These are phyloP conservation scores for Microctonus brassicae DNA, from an alignment of 2,888 invertebrate species.

Conservation along the genomic window DNA sequence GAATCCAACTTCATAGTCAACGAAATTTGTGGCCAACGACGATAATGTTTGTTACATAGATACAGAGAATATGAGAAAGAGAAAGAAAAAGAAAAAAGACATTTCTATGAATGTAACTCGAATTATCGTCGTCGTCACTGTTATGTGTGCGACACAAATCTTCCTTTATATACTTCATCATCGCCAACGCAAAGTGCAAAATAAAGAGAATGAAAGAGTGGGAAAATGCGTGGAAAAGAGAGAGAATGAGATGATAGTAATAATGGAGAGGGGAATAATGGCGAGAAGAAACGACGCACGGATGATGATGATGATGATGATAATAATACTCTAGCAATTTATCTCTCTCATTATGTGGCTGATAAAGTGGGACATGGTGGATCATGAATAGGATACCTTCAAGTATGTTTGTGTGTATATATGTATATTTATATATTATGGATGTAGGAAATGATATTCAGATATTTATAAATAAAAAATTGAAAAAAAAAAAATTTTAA, in stretches of 20 bases:
- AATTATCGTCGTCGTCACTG: slow-evolving; percentile 20
- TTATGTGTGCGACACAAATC: background rate
- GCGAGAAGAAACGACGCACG: slow-evolving; percentile 44
- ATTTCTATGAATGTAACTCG: slow-evolving; percentile 23
- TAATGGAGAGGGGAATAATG: slow-evolving; percentile 17
- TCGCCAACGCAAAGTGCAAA: slow-evolving; percentile 7
- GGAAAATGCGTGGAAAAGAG: background rate
- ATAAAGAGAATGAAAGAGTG: background rate
- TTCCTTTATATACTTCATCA: background rate
- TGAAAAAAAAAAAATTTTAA: background rate
- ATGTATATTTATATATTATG: background rate
- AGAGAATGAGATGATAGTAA: slow-evolving; percentile 22
- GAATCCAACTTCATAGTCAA: slow-evolving; percentile 27
- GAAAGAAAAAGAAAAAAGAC: background rate
- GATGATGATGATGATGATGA: slow-evolving; percentile 44
- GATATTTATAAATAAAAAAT: background rate
- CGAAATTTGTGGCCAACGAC: slow-evolving; percentile 20
- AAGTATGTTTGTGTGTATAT: background rate
- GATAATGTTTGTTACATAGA: background rate
- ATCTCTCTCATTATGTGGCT: slow-evolving; percentile 49
- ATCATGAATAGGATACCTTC: slow-evolving; percentile 11
- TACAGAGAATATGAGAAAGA: slow-evolving; percentile 3
- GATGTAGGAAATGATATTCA: background rate
- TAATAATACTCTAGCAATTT: slow-evolving; percentile 49
- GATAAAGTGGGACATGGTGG: slow-evolving; percentile 44